These are phyloP conservation scores for Calidris pugnax DNA, from an alignment of 2,113 vertebrate species.

Conservation along the genomic window DNA sequence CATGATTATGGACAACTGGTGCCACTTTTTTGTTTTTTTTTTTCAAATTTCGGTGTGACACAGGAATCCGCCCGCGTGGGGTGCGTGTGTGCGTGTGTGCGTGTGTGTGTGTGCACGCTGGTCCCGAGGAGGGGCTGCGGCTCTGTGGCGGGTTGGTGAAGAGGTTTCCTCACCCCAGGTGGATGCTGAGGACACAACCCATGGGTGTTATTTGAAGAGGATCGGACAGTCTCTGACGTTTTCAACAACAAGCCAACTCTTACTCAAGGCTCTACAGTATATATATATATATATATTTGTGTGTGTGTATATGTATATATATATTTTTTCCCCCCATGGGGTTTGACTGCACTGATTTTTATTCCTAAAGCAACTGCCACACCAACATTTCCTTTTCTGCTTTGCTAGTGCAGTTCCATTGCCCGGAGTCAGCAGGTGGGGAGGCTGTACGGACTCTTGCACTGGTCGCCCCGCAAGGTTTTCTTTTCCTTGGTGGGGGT, in stretches of 20 bases:
- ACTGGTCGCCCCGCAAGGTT: background rate
- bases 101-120: background rate
- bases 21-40: too few species aligned
- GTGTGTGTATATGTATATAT: conserved; percentile 57
- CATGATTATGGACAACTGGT: conserved; percentile 78
- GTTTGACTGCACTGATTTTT: conserved; percentile 81
- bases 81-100: background rate
- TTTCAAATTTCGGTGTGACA: conserved; percentile 73
- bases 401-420: conserved; percentile 68
- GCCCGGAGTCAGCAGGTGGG: background rate
- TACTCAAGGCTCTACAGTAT: conserved; percentile 48
- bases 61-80: conserved; percentile 62
- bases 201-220: conserved; percentile 6
- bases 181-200: conserved; percentile 27
- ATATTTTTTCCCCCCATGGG: conserved; percentile 70
- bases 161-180: conserved; percentile 37
- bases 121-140: background rate
- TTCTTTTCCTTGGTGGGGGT: background rate
- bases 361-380: conserved; percentile 77
- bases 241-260: conserved; percentile 76
- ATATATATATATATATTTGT: conserved; percentile 13
- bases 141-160: background rate
- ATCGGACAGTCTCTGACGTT: conserved; percentile 59
- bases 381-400: conserved; percentile 68
- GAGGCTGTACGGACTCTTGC: background rate